phyloP scores from a whole-genome alignment of 1,140 invertebrate species.

The Epicauta chinensis region DNA sequence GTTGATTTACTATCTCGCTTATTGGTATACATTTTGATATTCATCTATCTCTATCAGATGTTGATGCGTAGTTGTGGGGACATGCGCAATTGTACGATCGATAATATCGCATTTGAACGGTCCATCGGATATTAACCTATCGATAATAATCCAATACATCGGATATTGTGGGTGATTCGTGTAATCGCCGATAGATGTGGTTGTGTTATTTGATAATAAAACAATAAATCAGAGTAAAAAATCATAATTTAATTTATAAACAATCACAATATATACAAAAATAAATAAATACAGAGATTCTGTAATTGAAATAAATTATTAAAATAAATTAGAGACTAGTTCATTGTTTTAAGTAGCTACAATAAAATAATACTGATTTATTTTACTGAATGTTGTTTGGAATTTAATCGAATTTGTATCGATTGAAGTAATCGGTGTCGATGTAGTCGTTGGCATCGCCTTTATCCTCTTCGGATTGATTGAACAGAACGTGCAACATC shows the following conservation, averaged over 20 bases:
- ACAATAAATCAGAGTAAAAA: background rate
- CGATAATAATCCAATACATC: background rate
- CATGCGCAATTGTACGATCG: slow-evolving; percentile 13
- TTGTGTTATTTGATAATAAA: too few relatives aligned
- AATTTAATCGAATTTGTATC: background rate
- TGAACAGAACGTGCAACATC: slow-evolving; percentile 25
- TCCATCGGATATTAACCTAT: slow-evolving; percentile 1
- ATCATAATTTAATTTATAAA: background rate
- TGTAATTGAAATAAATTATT: slow-evolving; percentile 1
- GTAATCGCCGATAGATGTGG: background rate
- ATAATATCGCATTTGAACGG: background rate
- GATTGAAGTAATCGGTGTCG: background rate
- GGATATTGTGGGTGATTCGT: background rate
- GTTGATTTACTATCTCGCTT: too few relatives aligned
- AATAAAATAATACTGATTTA: background rate
- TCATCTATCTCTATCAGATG: slow-evolving; percentile 10
- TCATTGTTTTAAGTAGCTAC: background rate
- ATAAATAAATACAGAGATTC: slow-evolving; percentile 5
- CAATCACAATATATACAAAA: background rate
- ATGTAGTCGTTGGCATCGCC: slow-evolving; percentile 23
- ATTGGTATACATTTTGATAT: background rate
- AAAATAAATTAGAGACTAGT: slow-evolving; percentile 9
- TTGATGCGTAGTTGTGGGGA: slow-evolving; percentile 13
- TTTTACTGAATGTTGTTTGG: background rate
- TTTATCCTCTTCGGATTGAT: slow-evolving; percentile 30